These are phyloP conservation scores for Noctua janthina DNA, from an alignment of 2,888 invertebrate genomes.

Conservation along the genomic window DNA sequence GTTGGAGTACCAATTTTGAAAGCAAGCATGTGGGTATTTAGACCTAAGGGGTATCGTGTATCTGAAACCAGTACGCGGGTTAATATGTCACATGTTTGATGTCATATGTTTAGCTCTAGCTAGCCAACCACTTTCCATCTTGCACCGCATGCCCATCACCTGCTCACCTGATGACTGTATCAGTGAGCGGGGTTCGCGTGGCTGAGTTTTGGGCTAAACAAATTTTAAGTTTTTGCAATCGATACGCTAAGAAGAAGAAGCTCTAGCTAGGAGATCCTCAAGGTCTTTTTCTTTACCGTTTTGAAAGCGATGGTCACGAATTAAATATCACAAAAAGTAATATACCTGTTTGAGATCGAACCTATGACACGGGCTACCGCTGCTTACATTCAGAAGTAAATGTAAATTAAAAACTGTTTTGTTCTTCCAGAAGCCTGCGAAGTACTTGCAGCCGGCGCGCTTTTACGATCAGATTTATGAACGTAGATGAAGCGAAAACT, in stretches of 20 bases:
- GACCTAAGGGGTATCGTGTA: no score
- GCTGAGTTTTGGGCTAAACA: no score
- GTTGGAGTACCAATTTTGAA: background rate
- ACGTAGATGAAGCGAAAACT: background rate
- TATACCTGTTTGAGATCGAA: no score
- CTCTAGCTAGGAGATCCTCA: background rate
- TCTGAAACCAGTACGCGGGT: background rate
- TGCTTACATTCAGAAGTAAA: background rate
- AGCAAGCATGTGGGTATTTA: background rate
- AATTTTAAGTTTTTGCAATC: no score
- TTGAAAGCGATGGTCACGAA: background rate
- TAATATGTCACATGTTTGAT: background rate
- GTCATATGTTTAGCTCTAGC: background rate
- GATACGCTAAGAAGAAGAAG: no score
- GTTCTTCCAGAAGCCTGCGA: background rate
- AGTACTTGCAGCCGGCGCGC: background rate
- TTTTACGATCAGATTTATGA: background rate
- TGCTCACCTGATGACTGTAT: no score
- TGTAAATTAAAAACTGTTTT: background rate
- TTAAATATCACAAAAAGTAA: background rate
- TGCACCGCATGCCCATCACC: no score
- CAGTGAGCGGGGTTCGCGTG: no score
- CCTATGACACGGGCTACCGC: no score
- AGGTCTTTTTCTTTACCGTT: background rate
- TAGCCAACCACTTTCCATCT: no score